Evolutionary conservation across 2,888 invertebrate species (phyloP).

Genomic region (Tetranychus piercei): DNA sequence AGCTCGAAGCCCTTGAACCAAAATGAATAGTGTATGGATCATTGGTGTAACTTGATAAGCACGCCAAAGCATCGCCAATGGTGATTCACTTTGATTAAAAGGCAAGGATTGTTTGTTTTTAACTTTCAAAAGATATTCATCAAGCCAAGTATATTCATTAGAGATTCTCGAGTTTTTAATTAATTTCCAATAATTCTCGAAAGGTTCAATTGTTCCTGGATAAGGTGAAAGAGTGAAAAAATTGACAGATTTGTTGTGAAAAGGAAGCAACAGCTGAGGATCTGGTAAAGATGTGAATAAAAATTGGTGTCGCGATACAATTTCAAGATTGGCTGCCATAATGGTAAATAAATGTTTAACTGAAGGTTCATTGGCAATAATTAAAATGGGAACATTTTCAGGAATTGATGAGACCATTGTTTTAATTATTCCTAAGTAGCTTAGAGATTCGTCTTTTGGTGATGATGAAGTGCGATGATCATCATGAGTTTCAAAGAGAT

Average conservation of each 20-base stretch:
- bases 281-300: conserved; percentile 23
- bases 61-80: conserved; percentile 22
- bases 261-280: conserved; percentile 13
- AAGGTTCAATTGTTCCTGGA: conserved; percentile 18
- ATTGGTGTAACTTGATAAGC: conserved; percentile 26
- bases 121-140: neutral
- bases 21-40: conserved; percentile 29
- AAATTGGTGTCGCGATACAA: conserved; percentile 23
- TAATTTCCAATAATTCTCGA: conserved; percentile 23
- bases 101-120: neutral
- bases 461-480: neutral
- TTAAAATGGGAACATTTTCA: conserved; percentile 22
- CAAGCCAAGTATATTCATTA: neutral
- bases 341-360: conserved; percentile 18
- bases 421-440: conserved; percentile 15
- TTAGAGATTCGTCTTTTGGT: neutral
- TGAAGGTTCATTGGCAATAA: conserved; percentile 18
- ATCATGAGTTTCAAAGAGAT: neutral
- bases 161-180: neutral
- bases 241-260: neutral
- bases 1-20: conserved; percentile 29
- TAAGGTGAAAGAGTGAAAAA: conserved; percentile 23
- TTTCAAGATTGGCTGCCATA: conserved; percentile 16
- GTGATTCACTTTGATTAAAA: neutral
- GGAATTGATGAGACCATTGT: conserved; percentile 19